Evolutionary conservation across 1,140 invertebrate species (phyloP).

Genomic region (Neomicropteryx cornuta): DNA sequence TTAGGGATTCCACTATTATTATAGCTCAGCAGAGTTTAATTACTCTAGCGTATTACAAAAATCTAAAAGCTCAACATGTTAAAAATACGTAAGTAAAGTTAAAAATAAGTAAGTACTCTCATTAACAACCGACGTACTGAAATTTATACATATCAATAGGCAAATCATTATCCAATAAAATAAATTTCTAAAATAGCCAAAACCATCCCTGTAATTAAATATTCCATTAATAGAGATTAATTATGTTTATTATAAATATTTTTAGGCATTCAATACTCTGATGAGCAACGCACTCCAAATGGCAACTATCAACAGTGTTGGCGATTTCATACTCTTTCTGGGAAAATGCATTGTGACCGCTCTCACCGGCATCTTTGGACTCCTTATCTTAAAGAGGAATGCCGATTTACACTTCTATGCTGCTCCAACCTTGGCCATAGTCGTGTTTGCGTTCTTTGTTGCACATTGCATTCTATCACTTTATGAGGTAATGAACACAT

Average conservation of each 20-base stretch:
- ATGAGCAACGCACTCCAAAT: conserved; percentile 78
- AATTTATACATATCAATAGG: no score
- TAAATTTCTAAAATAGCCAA: no score
- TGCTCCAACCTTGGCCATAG: conserved; percentile 76
- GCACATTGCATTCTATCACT: conserved; percentile 87
- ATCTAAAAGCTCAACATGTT: no score
- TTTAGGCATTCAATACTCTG: conserved; percentile 74
- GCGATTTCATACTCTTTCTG: conserved; percentile 89
- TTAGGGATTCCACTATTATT: no score
- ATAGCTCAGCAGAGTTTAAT: no score
- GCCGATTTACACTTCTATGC: conserved; percentile 68
- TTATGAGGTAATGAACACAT: conserved; percentile 80
- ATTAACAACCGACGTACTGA: no score
- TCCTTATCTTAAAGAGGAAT: conserved; percentile 64
- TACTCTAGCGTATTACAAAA: no score
- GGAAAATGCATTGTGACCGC: conserved; percentile 84
- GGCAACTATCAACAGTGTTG: conserved; percentile 85
- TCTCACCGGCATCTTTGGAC: conserved; percentile 57
- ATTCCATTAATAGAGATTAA: background rate
- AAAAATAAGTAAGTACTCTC: no score
- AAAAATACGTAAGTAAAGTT: no score
- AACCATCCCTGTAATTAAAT: no score
- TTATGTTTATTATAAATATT: conserved; percentile 13
- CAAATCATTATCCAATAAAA: no score
- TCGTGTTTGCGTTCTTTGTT: conserved; percentile 84